Conservation (phyloP, 1,140 invertebrate species). For the Caenorhabditis remanei region DNA sequence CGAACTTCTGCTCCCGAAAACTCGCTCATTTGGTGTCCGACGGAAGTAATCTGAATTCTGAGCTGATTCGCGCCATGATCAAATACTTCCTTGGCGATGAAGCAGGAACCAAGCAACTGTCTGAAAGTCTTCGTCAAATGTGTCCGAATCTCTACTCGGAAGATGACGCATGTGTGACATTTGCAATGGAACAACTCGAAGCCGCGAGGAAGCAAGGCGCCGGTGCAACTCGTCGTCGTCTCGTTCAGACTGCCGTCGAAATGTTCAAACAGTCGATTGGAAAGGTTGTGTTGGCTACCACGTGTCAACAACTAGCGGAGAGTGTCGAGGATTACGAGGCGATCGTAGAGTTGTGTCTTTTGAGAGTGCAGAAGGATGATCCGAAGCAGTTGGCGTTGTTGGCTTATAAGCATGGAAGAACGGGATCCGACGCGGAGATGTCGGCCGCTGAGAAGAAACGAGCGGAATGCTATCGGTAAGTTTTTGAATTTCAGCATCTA, state of each 20-base stretch:
- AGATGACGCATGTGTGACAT: constrained; percentile 90
- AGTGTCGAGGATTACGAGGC: constrained; percentile 83
- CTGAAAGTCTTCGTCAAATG: constrained; percentile 87
- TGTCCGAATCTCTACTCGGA: constrained; percentile 92
- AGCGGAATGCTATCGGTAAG: constrained; percentile 48
- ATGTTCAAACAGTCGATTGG: constrained; percentile 58
- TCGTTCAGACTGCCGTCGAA: constrained; percentile 46
- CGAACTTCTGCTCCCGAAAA: constrained; percentile 10
- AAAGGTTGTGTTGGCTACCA: constrained; percentile 44
- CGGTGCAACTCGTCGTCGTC: background rate
- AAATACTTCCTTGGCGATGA: constrained; percentile 90
- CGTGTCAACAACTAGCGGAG: constrained; percentile 53
- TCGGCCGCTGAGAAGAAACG: constrained; percentile 24
- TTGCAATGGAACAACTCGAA: constrained; percentile 58
- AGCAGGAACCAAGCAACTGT: constrained; percentile 91
- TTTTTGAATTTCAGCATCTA: background rate
- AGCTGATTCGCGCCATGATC: constrained; percentile 54
- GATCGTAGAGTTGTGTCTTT: constrained; percentile 88
- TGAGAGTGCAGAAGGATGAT: constrained; percentile 88
- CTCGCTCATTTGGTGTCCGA: constrained; percentile 43
- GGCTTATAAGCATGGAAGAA: constrained; percentile 82
- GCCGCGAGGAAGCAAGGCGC: background rate
- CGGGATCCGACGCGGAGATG: constrained; percentile 54
- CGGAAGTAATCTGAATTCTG: constrained; percentile 17
- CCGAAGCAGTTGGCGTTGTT: constrained; percentile 89